Base-by-base conservation (phyloP, 2,888 invertebrate species). In the Eucera pruinosa region DNA sequence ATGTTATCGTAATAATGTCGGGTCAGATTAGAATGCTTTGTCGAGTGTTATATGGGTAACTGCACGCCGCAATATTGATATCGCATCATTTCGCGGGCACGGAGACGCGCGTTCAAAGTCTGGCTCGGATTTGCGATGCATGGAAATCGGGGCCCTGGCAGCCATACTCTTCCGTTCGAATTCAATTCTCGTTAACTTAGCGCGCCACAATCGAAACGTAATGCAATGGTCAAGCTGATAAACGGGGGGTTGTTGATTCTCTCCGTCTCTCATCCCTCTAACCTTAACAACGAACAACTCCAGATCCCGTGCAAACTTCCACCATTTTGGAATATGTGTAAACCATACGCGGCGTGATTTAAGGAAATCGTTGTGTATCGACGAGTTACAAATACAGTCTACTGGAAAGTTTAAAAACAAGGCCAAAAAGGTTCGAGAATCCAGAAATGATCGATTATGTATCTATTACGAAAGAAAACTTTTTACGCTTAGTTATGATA, bases 101-200 rank as follows among this genome's bases (percentile, higher is more conserved):
- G 25, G 27, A 61, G 65, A 61, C 45, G 52, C 45, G 52, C 52
- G 57, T 64, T 52, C 80, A 80, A 81, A 80, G 73, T 69, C 57
- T 52, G 36, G 30, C 47, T 20, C 27, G 57, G 70, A 78, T 81
- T 81, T 74, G 70, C 80, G 74, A 80, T 73, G 64, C 72, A 75
- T 70, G 60, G 58, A 54, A 60, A n/a, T n/a, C 20, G 50, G 45
- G 36, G n/a, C n/a, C n/a, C 61, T 23, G n/a, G 33, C 20, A 20
- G n/a, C 23, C 52, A 39, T n/a, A 30, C 25, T 15, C 50, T 41
- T 66, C 36, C 61, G 64, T 41, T 73, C 68, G 72, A 80, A 81
- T 72, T 81, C 72, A 79, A 79, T 79, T 81, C 75, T 79, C 64
- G 76, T 79, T 75, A 75, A 71, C 67, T 79, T 64, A 71, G 45